Evolutionary conservation across 2,888 invertebrate genomes (phyloP).

Genomic region (Lithosia quadra): DNA sequence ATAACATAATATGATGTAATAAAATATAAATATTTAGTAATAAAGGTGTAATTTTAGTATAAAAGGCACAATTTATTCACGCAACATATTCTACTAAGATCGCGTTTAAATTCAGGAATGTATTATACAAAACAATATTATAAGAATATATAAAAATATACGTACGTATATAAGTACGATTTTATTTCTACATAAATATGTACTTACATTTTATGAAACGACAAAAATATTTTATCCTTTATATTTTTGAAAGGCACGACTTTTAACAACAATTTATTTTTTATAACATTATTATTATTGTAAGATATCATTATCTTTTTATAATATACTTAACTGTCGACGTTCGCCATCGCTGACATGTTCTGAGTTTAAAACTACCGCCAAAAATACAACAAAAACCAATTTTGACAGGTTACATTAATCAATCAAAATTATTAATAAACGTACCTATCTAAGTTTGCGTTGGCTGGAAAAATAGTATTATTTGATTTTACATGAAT

Average conservation of each 20-base stretch:
- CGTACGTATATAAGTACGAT: conserved; percentile 21
- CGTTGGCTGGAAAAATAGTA: conserved; percentile 11
- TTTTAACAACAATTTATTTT: conserved; percentile 47
- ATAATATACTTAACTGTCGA: conserved; percentile 15
- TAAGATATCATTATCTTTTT: conserved; percentile 29
- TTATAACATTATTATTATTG: conserved; percentile 12
- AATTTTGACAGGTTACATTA: conserved; percentile 30
- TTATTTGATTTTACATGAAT: conserved; percentile 1
- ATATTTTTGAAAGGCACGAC: conserved; percentile 55
- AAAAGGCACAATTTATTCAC: conserved; percentile 2
- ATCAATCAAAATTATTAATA: conserved; percentile 23
- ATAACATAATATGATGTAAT: no score
- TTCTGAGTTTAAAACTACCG: background rate
- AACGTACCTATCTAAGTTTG: conserved; percentile 2
- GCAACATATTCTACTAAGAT: conserved; percentile 30
- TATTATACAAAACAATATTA: conserved; percentile 31
- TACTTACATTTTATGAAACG: conserved; percentile 37
- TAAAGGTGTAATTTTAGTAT: background rate
- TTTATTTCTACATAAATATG: conserved; percentile 50
- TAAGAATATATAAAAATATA: conserved; percentile 33
- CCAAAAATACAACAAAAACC: conserved; percentile 8
- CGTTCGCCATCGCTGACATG: background rate
- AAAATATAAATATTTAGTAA: background rate
- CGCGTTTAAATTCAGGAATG: conserved; percentile 40
- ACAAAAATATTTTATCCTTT: conserved; percentile 39